Conservation (phyloP, 2,113 vertebrate genomes). For the Siniperca chuatsi region DNA sequence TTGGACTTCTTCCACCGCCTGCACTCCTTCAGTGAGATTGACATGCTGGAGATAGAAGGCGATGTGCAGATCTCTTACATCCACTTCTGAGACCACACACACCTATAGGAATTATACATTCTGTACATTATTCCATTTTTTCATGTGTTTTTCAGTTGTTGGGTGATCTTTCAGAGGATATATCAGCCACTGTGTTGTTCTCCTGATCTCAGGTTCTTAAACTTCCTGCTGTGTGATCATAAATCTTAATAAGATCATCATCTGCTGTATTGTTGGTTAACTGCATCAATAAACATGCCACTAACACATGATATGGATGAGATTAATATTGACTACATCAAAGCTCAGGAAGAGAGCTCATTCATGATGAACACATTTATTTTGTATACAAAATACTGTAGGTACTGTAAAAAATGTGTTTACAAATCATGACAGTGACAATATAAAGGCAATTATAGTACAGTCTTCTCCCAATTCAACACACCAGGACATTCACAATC, state of each 20-base stretch:
- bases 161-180: not conserved
- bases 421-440: slow-evolving; percentile 61
- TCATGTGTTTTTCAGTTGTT: not conserved
- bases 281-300: slow-evolving; percentile 26
- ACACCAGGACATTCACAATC: slow-evolving; percentile 32
- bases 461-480: slow-evolving; percentile 43
- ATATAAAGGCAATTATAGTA: slow-evolving; percentile 62
- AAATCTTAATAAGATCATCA: not conserved
- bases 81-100: slow-evolving; percentile 78
- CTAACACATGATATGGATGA: not conserved
- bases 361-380: slow-evolving; percentile 70
- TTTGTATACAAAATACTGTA: slow-evolving; percentile 79
- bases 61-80: slow-evolving; percentile 88
- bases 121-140: not conserved
- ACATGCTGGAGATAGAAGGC: slow-evolving; percentile 84
- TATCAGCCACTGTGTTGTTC: not conserved
- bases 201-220: not conserved
- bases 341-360: not conserved
- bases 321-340: not conserved
- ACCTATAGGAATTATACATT: not conserved
- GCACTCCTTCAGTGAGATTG: slow-evolving; percentile 78
- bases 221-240: not conserved
- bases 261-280: not conserved
- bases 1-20: slow-evolving; percentile 85
- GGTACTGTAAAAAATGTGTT: slow-evolving; percentile 68